phyloP scores from a whole-genome alignment of 2,888 invertebrate species.

The Eulithis prunata region DNA sequence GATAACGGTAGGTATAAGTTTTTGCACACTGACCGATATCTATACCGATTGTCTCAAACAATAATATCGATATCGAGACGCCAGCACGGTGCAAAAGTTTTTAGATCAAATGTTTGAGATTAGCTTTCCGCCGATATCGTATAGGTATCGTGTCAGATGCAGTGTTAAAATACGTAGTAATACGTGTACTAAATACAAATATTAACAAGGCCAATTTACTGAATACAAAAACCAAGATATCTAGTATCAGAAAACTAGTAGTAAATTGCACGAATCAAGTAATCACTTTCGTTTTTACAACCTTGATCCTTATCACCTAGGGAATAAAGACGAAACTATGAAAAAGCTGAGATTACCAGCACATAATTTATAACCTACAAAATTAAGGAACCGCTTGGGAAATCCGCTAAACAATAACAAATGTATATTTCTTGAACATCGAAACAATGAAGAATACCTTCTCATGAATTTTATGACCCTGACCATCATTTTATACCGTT shows the following conservation, averaged over 20 bases:
- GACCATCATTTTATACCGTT: not conserved
- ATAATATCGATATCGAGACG: too few species aligned
- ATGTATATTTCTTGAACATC: slow-evolving; percentile 32
- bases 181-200: too few species aligned
- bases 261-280: not conserved
- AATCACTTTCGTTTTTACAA: not conserved
- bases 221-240: too few species aligned
- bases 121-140: too few species aligned
- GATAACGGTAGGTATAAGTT: not conserved
- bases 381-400: slow-evolving; percentile 39
- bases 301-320: not conserved
- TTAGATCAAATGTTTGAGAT: too few species aligned
- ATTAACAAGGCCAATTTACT: too few species aligned
- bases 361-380: slow-evolving; percentile 38
- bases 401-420: slow-evolving; percentile 36
- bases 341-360: slow-evolving; percentile 17
- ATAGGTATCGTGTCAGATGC: too few species aligned
- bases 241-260: too few species aligned
- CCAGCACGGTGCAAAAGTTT: too few species aligned
- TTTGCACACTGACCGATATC: not conserved
- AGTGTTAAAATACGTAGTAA: too few species aligned
- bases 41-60: too few species aligned
- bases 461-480: slow-evolving; percentile 28
- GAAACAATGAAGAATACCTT: slow-evolving; percentile 34
- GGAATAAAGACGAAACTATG: slow-evolving; percentile 16